phyloP scores from a whole-genome alignment of 2,797 vertebrate species.

The Anolis apletophallus region DNA sequence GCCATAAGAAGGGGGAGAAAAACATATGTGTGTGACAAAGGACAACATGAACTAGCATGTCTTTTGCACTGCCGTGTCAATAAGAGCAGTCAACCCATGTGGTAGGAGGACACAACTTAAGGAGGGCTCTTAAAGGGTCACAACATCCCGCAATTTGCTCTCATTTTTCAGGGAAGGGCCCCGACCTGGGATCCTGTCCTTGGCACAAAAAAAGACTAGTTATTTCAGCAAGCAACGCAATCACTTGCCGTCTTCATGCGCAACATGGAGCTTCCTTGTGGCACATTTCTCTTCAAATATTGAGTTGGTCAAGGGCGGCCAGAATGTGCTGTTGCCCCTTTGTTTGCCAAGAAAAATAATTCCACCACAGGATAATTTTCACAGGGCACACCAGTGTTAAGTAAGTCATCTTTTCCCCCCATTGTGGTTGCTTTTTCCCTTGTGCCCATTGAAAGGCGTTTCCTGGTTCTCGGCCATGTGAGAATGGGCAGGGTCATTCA shows the following conservation, averaged over 20 bases:
- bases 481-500: neutral
- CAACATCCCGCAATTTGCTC: neutral
- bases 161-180: neutral
- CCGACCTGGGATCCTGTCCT: neutral
- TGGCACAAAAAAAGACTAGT: neutral
- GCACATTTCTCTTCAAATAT: slow-evolving; percentile 28
- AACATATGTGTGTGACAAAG: too few relatives aligned
- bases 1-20: neutral
- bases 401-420: neutral
- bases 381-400: neutral
- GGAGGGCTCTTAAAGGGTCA: neutral
- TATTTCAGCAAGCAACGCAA: neutral
- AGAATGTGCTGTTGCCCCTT: slow-evolving; percentile 23
- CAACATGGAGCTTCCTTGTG: neutral
- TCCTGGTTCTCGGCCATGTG: neutral
- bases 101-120: neutral
- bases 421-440: neutral
- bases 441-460: neutral
- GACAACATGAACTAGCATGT: neutral
- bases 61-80: neutral
- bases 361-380: slow-evolving; percentile 3
- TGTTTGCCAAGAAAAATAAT: slow-evolving; percentile 26
- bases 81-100: neutral
- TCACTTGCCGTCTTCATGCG: neutral
- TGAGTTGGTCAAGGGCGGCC: neutral